phyloP scores from a whole-genome alignment of 2,113 vertebrate genomes.

The Parus major region DNA sequence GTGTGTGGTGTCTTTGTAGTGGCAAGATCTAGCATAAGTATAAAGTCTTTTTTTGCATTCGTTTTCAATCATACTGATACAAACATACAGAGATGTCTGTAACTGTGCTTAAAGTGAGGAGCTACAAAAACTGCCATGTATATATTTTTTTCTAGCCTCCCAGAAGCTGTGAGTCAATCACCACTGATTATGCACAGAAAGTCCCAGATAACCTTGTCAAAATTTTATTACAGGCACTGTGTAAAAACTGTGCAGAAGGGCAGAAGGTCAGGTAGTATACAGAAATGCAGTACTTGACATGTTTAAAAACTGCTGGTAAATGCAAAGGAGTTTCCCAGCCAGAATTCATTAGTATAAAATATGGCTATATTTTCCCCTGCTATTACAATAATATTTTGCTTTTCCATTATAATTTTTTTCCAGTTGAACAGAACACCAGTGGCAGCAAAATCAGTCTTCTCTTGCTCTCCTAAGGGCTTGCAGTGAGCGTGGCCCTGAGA shows the following conservation, averaged over 20 bases:
- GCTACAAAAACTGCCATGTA: neutral
- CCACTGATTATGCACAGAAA: neutral
- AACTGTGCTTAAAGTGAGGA: neutral
- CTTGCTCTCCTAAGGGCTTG: neutral
- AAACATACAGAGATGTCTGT: neutral
- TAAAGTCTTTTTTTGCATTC: neutral
- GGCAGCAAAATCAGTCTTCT: neutral
- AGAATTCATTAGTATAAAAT: neutral
- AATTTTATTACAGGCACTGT: neutral
- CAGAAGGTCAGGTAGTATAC: neutral
- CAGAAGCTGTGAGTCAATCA: constrained; percentile 24
- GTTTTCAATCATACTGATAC: neutral
- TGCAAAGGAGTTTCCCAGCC: neutral
- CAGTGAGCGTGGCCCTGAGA: neutral
- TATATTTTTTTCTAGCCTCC: neutral
- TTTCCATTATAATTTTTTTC: neutral
- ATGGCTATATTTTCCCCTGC: neutral
- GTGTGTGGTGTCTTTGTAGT: neutral
- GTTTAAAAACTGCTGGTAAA: neutral
- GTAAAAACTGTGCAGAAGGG: neutral
- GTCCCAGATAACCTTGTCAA: neutral
- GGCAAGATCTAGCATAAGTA: neutral
- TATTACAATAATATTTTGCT: neutral
- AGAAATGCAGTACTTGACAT: neutral
- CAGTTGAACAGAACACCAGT: neutral